Evolutionary conservation across 2,797 vertebrate species (phyloP).

Genomic region (Sebastes flavidus): DNA sequence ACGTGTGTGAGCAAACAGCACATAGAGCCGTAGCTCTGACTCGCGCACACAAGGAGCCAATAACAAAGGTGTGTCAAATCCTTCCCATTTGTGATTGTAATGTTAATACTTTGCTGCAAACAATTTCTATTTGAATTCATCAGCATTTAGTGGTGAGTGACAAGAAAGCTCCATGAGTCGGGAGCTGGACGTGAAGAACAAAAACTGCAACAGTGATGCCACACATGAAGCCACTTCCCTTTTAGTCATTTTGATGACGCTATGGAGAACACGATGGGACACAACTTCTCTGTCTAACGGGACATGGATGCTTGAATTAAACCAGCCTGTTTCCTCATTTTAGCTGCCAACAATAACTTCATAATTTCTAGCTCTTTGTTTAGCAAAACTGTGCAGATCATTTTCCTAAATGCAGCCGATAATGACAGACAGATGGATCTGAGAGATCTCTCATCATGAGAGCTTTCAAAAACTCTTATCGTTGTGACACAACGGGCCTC

Average conservation of each 20-base stretch:
- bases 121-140: slow-evolving; percentile 31
- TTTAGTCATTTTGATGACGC: slow-evolving; percentile 5
- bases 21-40: slow-evolving; percentile 16
- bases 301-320: not conserved
- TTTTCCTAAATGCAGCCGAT: not conserved
- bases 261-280: not conserved
- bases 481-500: not conserved
- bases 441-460: not conserved
- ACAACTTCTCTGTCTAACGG: not conserved
- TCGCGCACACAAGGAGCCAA: slow-evolving; percentile 27
- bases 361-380: not conserved
- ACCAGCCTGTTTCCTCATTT: not conserved
- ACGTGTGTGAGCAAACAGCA: slow-evolving; percentile 62
- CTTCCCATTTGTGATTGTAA: slow-evolving; percentile 35
- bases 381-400: not conserved
- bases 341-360: not conserved
- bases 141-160: not conserved
- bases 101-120: slow-evolving; percentile 32
- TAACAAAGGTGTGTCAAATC: slow-evolving; percentile 58
- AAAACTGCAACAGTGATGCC: not conserved
- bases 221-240: slow-evolving; percentile 6
- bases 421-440: not conserved
- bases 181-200: slow-evolving; percentile 7
- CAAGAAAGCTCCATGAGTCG: not conserved
- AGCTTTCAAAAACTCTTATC: not conserved